phyloP scores from a whole-genome alignment of 1,140 invertebrate species.

The Camponotus pennsylvanicus region DNA sequence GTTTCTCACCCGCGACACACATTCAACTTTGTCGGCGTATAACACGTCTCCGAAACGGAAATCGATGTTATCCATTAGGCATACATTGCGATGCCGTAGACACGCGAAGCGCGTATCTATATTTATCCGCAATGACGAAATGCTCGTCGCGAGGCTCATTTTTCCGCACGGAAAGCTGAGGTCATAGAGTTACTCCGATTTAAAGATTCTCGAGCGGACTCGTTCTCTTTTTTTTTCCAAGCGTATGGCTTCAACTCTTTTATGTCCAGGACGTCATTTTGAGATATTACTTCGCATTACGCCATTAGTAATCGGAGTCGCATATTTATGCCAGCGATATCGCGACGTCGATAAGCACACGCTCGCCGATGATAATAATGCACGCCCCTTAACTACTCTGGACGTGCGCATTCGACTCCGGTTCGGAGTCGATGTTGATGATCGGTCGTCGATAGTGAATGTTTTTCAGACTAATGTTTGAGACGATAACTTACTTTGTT shows the following conservation, averaged over 20 bases:
- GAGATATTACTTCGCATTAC: background rate
- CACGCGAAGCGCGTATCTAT: background rate
- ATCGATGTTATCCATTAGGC: conserved; percentile 16
- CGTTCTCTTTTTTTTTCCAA: background rate
- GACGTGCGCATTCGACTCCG: background rate
- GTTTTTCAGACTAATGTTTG: background rate
- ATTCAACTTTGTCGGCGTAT: background rate
- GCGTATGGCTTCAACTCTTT: too few species aligned
- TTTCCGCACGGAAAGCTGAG: background rate
- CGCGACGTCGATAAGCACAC: background rate
- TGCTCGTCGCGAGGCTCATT: background rate
- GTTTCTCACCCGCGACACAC: background rate
- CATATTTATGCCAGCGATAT: background rate
- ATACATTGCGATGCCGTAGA: too few species aligned
- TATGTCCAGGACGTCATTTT: too few species aligned
- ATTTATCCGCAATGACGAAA: background rate
- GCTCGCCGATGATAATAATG: conserved; percentile 9
- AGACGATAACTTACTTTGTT: background rate
- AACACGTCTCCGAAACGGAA: background rate
- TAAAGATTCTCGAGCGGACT: background rate
- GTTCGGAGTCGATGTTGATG: background rate
- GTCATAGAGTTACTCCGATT: background rate
- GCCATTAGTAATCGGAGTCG: background rate
- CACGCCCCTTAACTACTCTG: conserved; percentile 3
- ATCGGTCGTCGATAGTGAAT: background rate